Conservation (phyloP, 2,888 invertebrate species). For the Drosophila borealis region DNA sequence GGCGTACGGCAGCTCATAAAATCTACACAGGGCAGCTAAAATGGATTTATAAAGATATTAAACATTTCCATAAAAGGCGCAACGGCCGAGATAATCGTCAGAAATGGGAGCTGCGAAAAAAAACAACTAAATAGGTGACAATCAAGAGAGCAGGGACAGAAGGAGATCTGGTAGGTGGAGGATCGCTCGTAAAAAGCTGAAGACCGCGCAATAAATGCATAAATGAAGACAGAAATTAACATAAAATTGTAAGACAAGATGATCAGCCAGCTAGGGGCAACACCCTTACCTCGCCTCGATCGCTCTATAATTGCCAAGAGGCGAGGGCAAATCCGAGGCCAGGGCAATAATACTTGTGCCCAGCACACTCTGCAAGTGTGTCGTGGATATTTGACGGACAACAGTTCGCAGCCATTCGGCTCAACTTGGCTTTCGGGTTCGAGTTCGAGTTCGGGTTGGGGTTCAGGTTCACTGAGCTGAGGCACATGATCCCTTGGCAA, state of each 20-base stretch:
- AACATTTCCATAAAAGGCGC: conserved; percentile 52
- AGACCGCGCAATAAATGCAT: conserved; percentile 70
- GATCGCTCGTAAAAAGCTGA: conserved; percentile 66
- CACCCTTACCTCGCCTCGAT: conserved; percentile 41
- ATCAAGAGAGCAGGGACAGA: conserved; percentile 47
- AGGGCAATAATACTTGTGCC: conserved; percentile 67
- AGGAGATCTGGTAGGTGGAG: conserved; percentile 16
- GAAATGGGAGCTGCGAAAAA: conserved; percentile 57
- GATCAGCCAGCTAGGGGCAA: conserved; percentile 55
- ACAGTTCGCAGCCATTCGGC: too few species aligned
- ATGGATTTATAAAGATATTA: conserved; percentile 69
- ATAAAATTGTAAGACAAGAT: conserved; percentile 68
- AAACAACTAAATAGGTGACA: conserved; percentile 65
- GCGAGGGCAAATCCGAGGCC: conserved; percentile 24
- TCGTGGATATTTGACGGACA: conserved; percentile 24
- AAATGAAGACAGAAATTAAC: conserved; percentile 68
- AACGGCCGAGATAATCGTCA: conserved; percentile 13
- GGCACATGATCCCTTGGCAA: conserved; percentile 65
- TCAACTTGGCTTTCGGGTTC: neutral
- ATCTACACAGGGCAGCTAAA: conserved; percentile 49
- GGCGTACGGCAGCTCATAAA: conserved; percentile 56
- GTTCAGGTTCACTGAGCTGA: conserved; percentile 56
- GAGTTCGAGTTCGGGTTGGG: conserved; percentile 28
- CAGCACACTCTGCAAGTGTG: conserved; percentile 80
- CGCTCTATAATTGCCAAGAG: conserved; percentile 54